Evolutionary conservation across 1,140 invertebrate genomes (phyloP).

Genomic region (Zaprionus ornatus): DNA sequence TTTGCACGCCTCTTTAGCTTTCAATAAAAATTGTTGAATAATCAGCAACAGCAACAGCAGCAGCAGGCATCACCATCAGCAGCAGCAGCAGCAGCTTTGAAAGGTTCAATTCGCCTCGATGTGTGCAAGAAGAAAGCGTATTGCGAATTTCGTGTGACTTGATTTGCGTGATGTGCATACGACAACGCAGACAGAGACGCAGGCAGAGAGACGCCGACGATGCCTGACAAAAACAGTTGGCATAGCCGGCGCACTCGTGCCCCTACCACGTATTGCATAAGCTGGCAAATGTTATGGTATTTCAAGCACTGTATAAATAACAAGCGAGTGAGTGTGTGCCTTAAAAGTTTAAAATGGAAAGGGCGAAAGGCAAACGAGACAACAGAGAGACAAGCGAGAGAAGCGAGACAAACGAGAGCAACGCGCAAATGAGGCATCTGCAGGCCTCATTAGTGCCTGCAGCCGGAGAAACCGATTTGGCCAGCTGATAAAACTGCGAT

Average conservation of each 20-base stretch:
- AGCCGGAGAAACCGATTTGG: not conserved
- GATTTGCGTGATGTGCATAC: constrained; percentile 80
- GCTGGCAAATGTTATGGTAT: constrained; percentile 76
- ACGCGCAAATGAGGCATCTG: constrained; percentile 16
- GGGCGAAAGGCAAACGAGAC: constrained; percentile 55
- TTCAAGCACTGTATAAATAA: constrained; percentile 79
- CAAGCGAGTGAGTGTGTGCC: constrained; percentile 52
- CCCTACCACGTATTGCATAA: constrained; percentile 63
- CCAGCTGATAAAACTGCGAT: not conserved
- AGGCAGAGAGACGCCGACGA: constrained; percentile 26
- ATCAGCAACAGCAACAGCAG: constrained; percentile 50
- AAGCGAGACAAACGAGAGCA: constrained; percentile 28
- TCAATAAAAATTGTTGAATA: constrained; percentile 81
- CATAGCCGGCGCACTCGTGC: constrained; percentile 32
- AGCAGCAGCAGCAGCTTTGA: constrained; percentile 52
- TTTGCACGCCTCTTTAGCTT: constrained; percentile 72
- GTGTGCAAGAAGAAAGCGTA: constrained; percentile 70
- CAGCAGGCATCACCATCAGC: constrained; percentile 42
- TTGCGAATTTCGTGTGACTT: constrained; percentile 71
- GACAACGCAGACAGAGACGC: constrained; percentile 23
- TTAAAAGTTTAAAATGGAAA: constrained; percentile 65
- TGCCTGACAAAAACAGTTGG: constrained; percentile 40
- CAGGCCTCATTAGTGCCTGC: constrained; percentile 8
- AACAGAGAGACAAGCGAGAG: too few relatives aligned
- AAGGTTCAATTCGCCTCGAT: constrained; percentile 60